Evolutionary conservation across 2,888 invertebrate species (phyloP).

Genomic region (Lycaena phlaeas): DNA sequence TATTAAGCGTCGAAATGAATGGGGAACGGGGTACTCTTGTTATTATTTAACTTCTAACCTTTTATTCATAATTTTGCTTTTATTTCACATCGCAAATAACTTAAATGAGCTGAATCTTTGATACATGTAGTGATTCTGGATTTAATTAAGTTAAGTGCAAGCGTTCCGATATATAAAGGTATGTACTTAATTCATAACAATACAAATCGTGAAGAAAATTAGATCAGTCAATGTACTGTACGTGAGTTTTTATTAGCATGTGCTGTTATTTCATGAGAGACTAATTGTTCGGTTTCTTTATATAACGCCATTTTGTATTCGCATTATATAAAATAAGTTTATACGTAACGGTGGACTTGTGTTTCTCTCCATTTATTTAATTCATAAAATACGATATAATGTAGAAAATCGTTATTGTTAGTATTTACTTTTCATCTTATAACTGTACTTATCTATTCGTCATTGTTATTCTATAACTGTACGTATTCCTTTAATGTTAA

Average conservation of each 20-base stretch:
- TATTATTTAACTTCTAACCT: constrained; percentile 64
- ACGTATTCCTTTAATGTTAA: neutral
- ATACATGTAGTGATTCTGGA: constrained; percentile 28
- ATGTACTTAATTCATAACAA: constrained; percentile 50
- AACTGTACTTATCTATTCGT: constrained; percentile 4
- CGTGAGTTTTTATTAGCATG: constrained; percentile 48
- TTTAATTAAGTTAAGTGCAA: constrained; percentile 20
- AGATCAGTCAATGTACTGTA: constrained; percentile 45
- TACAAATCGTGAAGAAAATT: constrained; percentile 40
- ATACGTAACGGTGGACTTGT: neutral
- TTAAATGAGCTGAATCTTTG: constrained; percentile 28
- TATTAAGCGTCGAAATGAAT: constrained; percentile 20
- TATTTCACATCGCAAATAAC: constrained; percentile 43
- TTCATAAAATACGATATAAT: constrained; percentile 10
- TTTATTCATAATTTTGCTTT: constrained; percentile 51
- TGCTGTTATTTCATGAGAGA: constrained; percentile 62
- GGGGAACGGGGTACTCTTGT: constrained; percentile 30
- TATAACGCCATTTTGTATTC: constrained; percentile 54
- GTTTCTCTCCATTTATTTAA: neutral
- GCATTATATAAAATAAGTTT: neutral
- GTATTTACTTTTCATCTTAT: neutral
- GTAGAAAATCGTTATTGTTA: neutral
- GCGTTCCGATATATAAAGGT: constrained; percentile 35
- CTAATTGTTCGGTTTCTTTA: constrained; percentile 51
- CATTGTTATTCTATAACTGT: neutral